A percentile compares a stretch with the other conserved stretches of the same genome.
Evolutionary conservation across 2,888 invertebrate genomes (phyloP).

Genomic region (Nomada ruficornis): DNA sequence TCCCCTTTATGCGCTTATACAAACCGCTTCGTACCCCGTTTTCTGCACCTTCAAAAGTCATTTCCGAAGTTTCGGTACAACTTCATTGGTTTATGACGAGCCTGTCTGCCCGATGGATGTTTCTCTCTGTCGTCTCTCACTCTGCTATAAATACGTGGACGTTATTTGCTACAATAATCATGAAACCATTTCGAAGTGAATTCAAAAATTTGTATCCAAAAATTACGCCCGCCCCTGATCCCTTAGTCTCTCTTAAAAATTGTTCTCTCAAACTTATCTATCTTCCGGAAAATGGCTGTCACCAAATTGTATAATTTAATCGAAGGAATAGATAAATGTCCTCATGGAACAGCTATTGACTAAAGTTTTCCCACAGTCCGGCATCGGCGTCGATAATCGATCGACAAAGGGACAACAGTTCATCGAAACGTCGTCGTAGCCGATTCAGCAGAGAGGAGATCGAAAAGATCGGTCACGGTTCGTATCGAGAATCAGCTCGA

Average conservation of each 20-base stretch:
- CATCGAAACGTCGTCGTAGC: slow-evolving; percentile 20
- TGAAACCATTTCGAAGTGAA: too few species aligned
- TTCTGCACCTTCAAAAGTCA: slow-evolving; percentile 1
- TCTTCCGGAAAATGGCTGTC: too few species aligned
- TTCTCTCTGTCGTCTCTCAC: neutral
- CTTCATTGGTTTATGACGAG: slow-evolving; percentile 45
- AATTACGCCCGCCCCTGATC: too few species aligned
- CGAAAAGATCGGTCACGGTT: slow-evolving; percentile 56
- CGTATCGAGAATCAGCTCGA: slow-evolving; percentile 24
- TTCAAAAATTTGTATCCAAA: neutral
- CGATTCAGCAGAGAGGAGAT: slow-evolving; percentile 25
- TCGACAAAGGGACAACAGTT: slow-evolving; percentile 47
- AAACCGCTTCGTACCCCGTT: neutral
- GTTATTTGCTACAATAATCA: neutral
- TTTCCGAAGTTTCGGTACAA: slow-evolving; percentile 44
- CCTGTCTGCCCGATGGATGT: neutral
- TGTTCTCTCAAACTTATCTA: too few species aligned
- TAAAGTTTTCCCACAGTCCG: slow-evolving; percentile 58
- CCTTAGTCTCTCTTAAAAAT: too few species aligned
- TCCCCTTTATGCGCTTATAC: slow-evolving; percentile 9
- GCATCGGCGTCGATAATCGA: slow-evolving; percentile 64
- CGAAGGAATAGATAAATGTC: too few species aligned
- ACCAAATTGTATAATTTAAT: too few species aligned
- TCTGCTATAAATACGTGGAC: too few species aligned
- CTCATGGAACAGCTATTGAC: neutral